phyloP scores from a whole-genome alignment of 2,113 vertebrate species.

The Eurypyga helias region DNA sequence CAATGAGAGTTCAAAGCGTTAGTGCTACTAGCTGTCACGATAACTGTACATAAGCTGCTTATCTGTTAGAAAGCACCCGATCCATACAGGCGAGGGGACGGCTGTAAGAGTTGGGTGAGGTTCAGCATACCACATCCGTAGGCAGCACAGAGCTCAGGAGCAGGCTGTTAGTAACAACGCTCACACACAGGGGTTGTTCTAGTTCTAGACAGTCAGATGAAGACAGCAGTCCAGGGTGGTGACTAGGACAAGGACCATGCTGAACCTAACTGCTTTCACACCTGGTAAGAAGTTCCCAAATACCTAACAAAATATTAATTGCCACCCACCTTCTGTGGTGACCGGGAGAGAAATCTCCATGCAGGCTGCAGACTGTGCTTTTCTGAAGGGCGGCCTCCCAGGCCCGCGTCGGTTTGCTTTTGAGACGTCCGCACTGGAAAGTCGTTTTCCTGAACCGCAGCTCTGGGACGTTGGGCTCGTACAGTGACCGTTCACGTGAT shows the following conservation, averaged over 20 bases:
- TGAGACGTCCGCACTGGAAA: constrained; percentile 88
- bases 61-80: not conserved
- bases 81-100: not conserved
- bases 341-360: constrained; percentile 98
- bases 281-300: not conserved
- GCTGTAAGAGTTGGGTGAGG: not conserved
- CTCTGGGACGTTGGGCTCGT: constrained; percentile 94
- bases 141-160: not conserved
- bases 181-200: not conserved
- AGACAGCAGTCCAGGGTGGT: not conserved
- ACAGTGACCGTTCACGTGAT: constrained; percentile 98
- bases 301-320: not conserved
- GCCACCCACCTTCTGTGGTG: constrained; percentile 95
- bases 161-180: constrained; percentile 18
- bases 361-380: constrained; percentile 98
- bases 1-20: not conserved
- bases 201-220: not conserved
- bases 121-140: not conserved
- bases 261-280: not conserved
- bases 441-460: constrained; percentile 88
- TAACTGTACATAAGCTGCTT: not conserved
- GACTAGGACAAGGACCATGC: not conserved
- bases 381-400: constrained; percentile 95
- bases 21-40: not conserved
- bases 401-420: constrained; percentile 92